Evolutionary conservation across 30 jellyfish, hydroid and myxozoan species (phyloP), one percentile per base, ranked within the genome.

Genomic region (Cassiopea xamachana): DNA sequence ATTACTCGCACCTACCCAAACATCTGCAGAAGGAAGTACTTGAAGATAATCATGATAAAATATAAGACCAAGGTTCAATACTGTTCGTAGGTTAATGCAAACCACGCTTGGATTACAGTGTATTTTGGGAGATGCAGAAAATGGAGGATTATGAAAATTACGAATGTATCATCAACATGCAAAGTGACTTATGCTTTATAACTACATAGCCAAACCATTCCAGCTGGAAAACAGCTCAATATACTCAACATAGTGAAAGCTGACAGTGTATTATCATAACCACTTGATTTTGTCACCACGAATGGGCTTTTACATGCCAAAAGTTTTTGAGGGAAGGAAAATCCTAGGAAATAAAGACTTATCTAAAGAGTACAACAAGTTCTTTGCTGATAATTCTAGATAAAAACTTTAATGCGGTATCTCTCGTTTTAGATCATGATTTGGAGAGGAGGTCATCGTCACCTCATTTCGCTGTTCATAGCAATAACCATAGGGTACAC

Each of bases 371-470:
- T 27, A 27, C 0, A 27, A 27, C 39, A 27, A 27, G 39, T 27
- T 27, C 39, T 27, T 27, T 27, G 39, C 39, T 27, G 39, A 27
- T 27, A 55, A 55, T 55, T 10, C 12, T 55, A 55, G 10, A 3
- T 3, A 55, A 55, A 55, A 55, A 10, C 12, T 3, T 3, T 55
- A 55, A 55, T 55, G 12, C 64, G 12, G 12, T 55, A 3, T 55
- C 64, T 55, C 64, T 69, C 45, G 18, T 81, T 72, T 44, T 84
- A 92, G 98, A 86, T 85, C 95, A 92, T 92, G 98, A 69, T 85
- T 87, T 82, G 93, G 92, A 85, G 91, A 84, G 75, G 98, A 86
- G 98, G 95, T 79, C 98, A 84, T 60, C 86, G 89, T 87, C 58
- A 89, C 94, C 94, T 92, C 96, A 87, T 87, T 62, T 79, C 98